These are phyloP conservation scores for Uropsilus gracilis DNA, from an alignment of 2,113 vertebrate species.

Conservation along the genomic window DNA sequence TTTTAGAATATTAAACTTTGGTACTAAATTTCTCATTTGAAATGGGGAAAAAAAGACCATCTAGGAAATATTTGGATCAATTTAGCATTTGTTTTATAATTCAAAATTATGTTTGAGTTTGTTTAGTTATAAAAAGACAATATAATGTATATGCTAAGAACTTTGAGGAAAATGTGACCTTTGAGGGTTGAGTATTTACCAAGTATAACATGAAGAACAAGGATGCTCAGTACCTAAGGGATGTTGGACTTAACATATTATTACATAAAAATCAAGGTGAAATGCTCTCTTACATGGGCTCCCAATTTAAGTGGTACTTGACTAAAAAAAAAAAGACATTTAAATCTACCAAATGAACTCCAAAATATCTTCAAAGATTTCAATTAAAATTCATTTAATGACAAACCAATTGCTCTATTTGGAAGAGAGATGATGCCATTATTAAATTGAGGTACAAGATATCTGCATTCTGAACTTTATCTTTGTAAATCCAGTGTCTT, in stretches of 20 bases:
- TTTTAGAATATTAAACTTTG: conserved; percentile 8
- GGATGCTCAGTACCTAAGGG: background rate
- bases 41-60: background rate
- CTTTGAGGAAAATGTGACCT: background rate
- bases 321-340: background rate
- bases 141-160: background rate
- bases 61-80: conserved; percentile 6
- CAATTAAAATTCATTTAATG: conserved; percentile 42
- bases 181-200: background rate
- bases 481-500: conserved; percentile 9
- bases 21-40: background rate
- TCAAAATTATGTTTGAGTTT: background rate
- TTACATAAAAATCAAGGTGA: background rate
- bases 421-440: background rate
- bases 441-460: background rate
- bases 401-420: background rate
- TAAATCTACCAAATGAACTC: conserved; percentile 32
- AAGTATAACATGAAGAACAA: background rate
- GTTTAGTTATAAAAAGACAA: background rate
- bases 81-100: conserved; percentile 12
- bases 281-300: background rate
- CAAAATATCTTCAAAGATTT: conserved; percentile 31
- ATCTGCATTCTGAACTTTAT: background rate
- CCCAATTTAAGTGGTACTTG: background rate
- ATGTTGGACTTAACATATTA: background rate